phyloP scores from a whole-genome alignment of 2,888 invertebrate genomes.

The Drosophila mayaguana region DNA sequence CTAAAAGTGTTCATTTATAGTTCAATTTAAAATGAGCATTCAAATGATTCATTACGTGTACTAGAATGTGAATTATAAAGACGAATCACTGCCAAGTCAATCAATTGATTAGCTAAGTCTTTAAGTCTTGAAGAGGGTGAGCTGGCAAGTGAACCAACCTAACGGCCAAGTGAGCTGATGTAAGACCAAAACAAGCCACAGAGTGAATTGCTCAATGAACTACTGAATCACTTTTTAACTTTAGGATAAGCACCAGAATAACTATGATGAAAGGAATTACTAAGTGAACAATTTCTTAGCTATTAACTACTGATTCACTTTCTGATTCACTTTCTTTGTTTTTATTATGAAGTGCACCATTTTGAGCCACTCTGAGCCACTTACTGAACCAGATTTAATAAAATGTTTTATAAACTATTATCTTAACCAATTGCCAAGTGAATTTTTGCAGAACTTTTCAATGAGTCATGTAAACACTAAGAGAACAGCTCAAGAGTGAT shows the following conservation, averaged over 20 bases:
- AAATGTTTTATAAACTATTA: background rate
- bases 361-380: too few relatives aligned
- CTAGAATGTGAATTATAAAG: background rate
- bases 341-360: too few relatives aligned
- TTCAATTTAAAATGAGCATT: background rate
- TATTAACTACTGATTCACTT: too few relatives aligned
- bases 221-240: background rate
- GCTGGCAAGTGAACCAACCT: background rate
- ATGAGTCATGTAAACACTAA: background rate
- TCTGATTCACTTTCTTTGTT: too few relatives aligned
- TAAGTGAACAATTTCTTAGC: background rate
- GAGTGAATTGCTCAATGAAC: background rate
- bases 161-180: background rate
- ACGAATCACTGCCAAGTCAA: background rate
- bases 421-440: background rate
- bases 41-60: background rate
- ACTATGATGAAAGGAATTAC: background rate
- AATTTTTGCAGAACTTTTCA: background rate
- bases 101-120: background rate
- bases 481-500: background rate
- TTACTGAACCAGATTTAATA: background rate
- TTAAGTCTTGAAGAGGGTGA: background rate
- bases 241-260: background rate
- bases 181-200: background rate
- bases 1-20: background rate